phyloP scores from a whole-genome alignment of 2,888 invertebrate genomes.

The Melanophora roralis region DNA sequence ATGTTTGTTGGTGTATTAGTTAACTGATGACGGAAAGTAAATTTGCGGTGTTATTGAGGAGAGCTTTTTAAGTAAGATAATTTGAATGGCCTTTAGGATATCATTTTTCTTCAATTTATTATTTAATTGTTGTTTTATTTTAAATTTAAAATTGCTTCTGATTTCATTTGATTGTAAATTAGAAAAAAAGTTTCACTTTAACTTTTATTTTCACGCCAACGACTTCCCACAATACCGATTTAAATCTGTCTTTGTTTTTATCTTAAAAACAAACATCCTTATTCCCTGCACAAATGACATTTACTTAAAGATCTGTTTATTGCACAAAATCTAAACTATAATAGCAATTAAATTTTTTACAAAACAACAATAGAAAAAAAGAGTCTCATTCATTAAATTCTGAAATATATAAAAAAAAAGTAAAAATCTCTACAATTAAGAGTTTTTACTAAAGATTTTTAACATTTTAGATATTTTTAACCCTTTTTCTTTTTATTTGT shows the following conservation, averaged over 20 bases:
- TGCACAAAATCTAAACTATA: not conserved
- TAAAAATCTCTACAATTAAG: constrained; percentile 42
- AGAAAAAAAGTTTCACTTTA: too few species aligned
- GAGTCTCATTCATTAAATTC: constrained; percentile 35
- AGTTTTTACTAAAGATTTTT: constrained; percentile 43
- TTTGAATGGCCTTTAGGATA: not conserved
- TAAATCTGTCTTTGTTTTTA: too few species aligned
- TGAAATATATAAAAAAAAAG: constrained; percentile 42
- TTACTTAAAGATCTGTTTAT: constrained; percentile 3
- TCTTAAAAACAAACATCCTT: not conserved
- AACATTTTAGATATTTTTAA: constrained; percentile 35
- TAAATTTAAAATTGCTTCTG: too few species aligned
- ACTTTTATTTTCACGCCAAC: too few species aligned
- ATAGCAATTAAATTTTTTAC: constrained; percentile 15
- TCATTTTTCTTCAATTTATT: not conserved
- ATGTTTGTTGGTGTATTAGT: too few species aligned
- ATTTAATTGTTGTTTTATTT: too few species aligned
- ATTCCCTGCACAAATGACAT: not conserved
- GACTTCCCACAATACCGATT: too few species aligned
- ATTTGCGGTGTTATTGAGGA: too few species aligned
- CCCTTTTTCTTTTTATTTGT: not conserved
- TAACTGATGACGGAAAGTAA: too few species aligned
- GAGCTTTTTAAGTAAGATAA: too few species aligned
- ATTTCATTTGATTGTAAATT: too few species aligned
- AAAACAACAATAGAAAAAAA: constrained; percentile 27